Evolutionary conservation across 2,888 invertebrate genomes (phyloP).

Genomic region (Coleophora deauratella): DNA sequence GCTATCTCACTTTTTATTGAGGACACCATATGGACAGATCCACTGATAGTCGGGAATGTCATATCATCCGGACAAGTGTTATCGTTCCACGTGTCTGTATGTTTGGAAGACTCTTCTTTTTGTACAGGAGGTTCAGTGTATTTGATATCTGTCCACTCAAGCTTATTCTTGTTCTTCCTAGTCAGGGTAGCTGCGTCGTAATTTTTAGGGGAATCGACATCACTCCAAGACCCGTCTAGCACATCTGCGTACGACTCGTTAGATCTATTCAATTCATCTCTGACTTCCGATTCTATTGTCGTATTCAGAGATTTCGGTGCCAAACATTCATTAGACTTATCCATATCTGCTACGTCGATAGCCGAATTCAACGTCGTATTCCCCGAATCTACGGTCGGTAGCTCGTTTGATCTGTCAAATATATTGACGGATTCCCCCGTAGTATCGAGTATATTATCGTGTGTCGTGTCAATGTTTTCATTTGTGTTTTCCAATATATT

Average conservation of each 20-base stretch:
- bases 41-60: conserved; percentile 87
- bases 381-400: conserved; percentile 26
- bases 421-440: conserved; percentile 7
- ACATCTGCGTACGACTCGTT: conserved; percentile 66
- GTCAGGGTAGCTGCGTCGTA: conserved; percentile 29
- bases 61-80: conserved; percentile 85
- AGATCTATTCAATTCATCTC: conserved; percentile 55
- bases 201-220: conserved; percentile 30
- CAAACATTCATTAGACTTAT: conserved; percentile 61
- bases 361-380: conserved; percentile 29
- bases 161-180: conserved; percentile 26
- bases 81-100: conserved; percentile 85
- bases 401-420: conserved; percentile 24
- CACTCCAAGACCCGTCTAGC: conserved; percentile 56
- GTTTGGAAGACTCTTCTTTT: conserved; percentile 25
- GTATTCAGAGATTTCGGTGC: conserved; percentile 39
- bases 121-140: conserved; percentile 19
- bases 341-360: conserved; percentile 24
- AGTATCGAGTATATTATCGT: neutral
- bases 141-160: conserved; percentile 50
- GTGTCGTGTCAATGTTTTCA: conserved; percentile 5
- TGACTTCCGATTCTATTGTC: conserved; percentile 46
- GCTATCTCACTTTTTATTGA: conserved; percentile 78
- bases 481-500: too few species aligned
- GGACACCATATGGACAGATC: conserved; percentile 80